Percentiles rank a stretch among this genome's conserved stretches.
These are phyloP conservation scores for Melanostigma gelatinosum DNA, from an alignment of 2,113 vertebrate genomes.

Conservation along the genomic window DNA sequence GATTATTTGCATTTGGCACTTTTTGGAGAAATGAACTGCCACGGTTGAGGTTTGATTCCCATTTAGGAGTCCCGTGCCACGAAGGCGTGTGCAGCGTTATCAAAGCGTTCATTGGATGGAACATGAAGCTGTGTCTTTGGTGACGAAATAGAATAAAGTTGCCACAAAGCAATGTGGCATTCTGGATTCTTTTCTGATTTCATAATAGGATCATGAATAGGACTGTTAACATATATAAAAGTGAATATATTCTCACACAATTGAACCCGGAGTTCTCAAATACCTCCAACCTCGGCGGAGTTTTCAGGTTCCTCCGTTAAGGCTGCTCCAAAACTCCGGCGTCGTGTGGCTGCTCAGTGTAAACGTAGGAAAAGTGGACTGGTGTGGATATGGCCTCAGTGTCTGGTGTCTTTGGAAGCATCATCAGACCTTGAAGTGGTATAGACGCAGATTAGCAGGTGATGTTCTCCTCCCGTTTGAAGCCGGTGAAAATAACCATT, in stretches of 20 bases:
- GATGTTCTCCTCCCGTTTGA: background rate
- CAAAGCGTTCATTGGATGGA: background rate
- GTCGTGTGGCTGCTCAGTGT: no score
- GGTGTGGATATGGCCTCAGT: no score
- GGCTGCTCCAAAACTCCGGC: no score
- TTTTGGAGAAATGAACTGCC: background rate
- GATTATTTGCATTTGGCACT: background rate
- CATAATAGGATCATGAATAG: background rate
- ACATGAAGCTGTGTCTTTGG: slow-evolving; percentile 1
- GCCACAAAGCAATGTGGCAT: background rate
- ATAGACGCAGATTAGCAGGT: background rate
- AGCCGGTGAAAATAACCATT: background rate
- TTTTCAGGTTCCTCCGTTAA: no score
- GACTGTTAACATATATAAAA: no score
- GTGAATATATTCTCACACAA: no score
- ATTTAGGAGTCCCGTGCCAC: background rate
- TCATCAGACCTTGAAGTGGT: background rate
- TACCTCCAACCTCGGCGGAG: no score
- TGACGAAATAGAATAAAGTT: background rate
- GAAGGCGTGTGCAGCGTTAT: background rate
- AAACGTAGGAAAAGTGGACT: no score
- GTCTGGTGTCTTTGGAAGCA: slow-evolving; percentile 5
- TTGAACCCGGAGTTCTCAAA: no score
- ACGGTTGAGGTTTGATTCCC: slow-evolving; percentile 1
- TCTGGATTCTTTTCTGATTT: slow-evolving; percentile 16